These are phyloP conservation scores for Poeciliopsis paucimaculata DNA, from an alignment of 2,797 vertebrate species.

Conservation along the genomic window DNA sequence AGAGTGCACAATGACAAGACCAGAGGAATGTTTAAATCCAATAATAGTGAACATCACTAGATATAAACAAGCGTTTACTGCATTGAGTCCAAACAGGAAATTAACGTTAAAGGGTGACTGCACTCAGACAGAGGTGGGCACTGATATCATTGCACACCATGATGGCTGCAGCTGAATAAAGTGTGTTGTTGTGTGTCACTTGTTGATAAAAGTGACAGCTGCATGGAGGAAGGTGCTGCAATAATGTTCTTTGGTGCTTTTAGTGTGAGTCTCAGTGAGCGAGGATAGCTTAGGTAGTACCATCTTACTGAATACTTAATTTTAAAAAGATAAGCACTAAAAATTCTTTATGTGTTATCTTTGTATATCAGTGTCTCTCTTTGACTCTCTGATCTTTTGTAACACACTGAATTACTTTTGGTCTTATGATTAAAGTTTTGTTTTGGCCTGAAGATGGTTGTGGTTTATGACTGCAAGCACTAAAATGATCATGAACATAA, in stretches of 20 bases:
- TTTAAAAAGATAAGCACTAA: neutral
- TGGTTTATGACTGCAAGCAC: neutral
- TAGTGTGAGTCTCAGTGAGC: neutral
- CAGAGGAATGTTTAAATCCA: neutral
- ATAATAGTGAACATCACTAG: neutral
- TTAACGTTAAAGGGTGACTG: neutral
- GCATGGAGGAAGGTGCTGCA: neutral
- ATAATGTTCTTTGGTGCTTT: neutral
- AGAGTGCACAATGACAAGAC: neutral
- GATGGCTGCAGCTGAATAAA: neutral
- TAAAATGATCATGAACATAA: neutral
- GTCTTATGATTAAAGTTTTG: conserved; percentile 2
- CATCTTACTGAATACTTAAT: neutral
- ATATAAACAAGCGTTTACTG: neutral
- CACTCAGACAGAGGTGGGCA: neutral
- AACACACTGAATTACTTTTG: neutral
- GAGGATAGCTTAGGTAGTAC: neutral
- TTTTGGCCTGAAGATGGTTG: neutral
- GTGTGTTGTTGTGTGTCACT: neutral
- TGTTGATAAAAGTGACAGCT: neutral
- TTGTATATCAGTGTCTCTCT: neutral
- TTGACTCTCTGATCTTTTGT: conserved; percentile 15
- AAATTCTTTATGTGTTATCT: neutral
- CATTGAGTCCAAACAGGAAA: conserved; percentile 1
- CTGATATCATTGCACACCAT: neutral